Conservation (phyloP, 2,797 vertebrate genomes). For the Uromys caudimaculatus region DNA sequence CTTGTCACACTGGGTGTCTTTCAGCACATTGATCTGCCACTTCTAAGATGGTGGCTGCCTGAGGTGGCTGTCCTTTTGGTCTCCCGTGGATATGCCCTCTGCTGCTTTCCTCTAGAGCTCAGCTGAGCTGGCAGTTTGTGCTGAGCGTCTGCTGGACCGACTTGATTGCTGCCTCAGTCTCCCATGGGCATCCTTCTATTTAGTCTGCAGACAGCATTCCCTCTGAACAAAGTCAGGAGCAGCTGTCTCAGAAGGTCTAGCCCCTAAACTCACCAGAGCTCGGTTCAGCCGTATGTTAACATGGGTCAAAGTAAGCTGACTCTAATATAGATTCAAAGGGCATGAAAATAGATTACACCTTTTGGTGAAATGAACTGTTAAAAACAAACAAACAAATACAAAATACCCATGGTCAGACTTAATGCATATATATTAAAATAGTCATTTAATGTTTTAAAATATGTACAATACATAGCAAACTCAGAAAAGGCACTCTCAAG, state of each 20-base stretch:
- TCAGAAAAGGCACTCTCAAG: not conserved
- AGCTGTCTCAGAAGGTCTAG: not conserved
- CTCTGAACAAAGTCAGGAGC: not conserved
- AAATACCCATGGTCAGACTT: not conserved
- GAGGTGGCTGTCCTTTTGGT: not conserved
- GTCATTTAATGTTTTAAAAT: constrained; percentile 4
- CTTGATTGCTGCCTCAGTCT: not conserved
- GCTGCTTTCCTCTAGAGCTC: not conserved
- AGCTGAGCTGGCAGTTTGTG: not conserved
- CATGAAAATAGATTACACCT: not conserved
- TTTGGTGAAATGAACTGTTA: not conserved
- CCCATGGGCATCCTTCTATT: not conserved
- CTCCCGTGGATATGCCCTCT: not conserved
- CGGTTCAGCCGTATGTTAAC: not conserved
- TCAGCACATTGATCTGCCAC: not conserved
- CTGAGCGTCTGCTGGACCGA: not conserved
- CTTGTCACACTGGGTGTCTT: not conserved
- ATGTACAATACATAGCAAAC: not conserved
- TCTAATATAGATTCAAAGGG: not conserved
- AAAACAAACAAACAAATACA: constrained; percentile 12
- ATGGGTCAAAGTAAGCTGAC: not conserved
- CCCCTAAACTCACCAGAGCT: not conserved
- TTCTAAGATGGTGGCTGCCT: not conserved
- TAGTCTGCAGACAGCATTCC: not conserved
- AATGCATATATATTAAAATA: not conserved